Base-by-base conservation (phyloP, 2,888 invertebrate genomes). In the Agrypnus murinus region DNA sequence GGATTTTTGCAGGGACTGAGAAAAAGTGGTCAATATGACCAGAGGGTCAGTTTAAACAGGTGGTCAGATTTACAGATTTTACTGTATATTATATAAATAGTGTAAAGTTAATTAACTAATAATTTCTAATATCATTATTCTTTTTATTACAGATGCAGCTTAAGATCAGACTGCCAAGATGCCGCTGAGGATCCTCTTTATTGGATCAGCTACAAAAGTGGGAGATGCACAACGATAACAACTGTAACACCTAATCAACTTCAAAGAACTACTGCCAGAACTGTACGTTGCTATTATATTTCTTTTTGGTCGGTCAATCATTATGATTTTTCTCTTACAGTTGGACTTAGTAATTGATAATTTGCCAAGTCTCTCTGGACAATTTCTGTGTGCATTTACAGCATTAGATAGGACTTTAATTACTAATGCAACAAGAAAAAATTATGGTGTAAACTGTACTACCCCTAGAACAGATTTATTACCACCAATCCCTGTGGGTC, bases 121-220 rank as follows among this genome's bases (percentile, higher is more conserved):
- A n/a, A n/a, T n/a, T n/a, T n/a, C n/a, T n/a, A n/a, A n/a, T n/a
- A n/a, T n/a, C 14, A 50, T 50, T 12, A 50, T 7, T 31, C n/a
- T 7, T 34, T 48, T 65, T 64, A 14, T 72, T 72, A 31, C 83
- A 91, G 91, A 81, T 98, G 98, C 86, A 97, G 95, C 80, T 88
- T 97, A 69, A 90, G 95, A 74, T 94, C 95, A 63, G 95, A 95
- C 83, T 98, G 98, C 85, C 94, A 95, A 82, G 95, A 95, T 81
- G 95, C 96, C 76, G 95, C 95, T 46, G 93, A 95, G 84, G 95
- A 97, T 87, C 95, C 95, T 1, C 87, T 97, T 53, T 95, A 96
- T 84, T 98, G 98, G 98, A 95, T 98, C 81, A 95, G 96, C 60
- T 98, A 98, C 86, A 96, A 95, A 83, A 97, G 96, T 82, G 96